Evolutionary conservation across 2,888 invertebrate species (phyloP), one percentile per base, ranked within the genome.

Genomic region (Automeris io): DNA sequence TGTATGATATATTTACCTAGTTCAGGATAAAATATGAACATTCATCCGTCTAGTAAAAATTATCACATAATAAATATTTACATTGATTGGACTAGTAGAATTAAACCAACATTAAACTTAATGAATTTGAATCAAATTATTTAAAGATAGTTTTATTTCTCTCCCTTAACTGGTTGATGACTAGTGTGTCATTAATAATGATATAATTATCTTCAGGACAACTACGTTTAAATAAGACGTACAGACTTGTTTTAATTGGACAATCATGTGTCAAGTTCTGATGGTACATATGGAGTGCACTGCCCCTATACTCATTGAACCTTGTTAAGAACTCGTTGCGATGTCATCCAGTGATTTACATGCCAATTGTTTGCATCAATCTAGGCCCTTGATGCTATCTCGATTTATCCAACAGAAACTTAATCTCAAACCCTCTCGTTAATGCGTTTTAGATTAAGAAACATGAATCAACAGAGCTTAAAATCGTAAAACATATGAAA

Each of bases 261-360:
- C 37, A 32, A 23, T 37, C 18, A 13, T 37, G 32, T 37, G 37
- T 11, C 31, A 29, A 16, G 26, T 23, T 34, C 22, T 16, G 21
- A 7, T 23, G 16, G 13, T 12, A 23, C 21, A n/a, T 23, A 22
- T 22, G 18, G 24, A 70, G 75, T 69, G 63, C 75, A 72, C 62
- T 64, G 77, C 74, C 76, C 80, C 70, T 75, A 70, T 74, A 54
- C 57, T 64, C 61, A 67, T 69, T 72, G 66, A 63, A 54, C 60
- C 62, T 76, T 62, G 68, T 76, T 73, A 69, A 56, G 56, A 55
- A 41, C 66, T 69, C 53, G 61, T 68, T 69, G 63, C 59, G 61
- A 57, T 58, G 59, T 47, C 51, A 49, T 51, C 47, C 57, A 59
- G 57, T 73, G 71, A 75, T 81, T 76, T 77, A 74, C 59, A 53